Percentiles rank a stretch among this genome's conserved stretches.
Evolutionary conservation across 2,797 vertebrate species (phyloP).

Genomic region (Chaetodon trifasciatus): DNA sequence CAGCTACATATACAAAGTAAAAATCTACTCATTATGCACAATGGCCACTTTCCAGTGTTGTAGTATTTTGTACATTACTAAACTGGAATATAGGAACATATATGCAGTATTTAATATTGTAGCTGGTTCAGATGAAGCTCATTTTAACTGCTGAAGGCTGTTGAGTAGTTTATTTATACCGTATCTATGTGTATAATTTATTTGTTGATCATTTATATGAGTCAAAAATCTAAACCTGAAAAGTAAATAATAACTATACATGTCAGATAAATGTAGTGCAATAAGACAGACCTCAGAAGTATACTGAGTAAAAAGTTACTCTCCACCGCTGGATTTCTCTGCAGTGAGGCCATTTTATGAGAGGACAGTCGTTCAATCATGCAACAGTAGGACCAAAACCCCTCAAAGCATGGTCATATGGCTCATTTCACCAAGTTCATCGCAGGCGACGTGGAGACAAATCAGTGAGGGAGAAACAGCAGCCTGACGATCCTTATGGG

Average conservation of each 20-base stretch:
- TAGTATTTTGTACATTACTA: background rate
- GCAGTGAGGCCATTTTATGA: background rate
- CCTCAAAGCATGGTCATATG: background rate
- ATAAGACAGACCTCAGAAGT: background rate
- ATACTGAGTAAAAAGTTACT: background rate
- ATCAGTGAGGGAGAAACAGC: conserved; percentile 32
- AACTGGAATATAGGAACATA: background rate
- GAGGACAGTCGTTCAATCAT: background rate
- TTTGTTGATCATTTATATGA: too few relatives aligned
- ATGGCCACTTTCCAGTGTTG: background rate
- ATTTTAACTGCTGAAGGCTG: background rate
- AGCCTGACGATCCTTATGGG: conserved; percentile 35
- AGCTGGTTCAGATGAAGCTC: background rate
- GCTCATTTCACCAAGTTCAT: conserved; percentile 24
- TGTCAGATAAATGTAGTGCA: background rate
- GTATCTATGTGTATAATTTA: background rate
- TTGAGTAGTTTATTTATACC: too few relatives aligned
- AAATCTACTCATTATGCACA: background rate
- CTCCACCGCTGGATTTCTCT: background rate
- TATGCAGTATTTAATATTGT: background rate
- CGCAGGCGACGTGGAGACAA: conserved; percentile 58
- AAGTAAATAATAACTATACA: background rate
- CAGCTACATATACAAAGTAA: background rate
- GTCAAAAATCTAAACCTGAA: too few relatives aligned
- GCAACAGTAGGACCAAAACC: background rate